Evolutionary conservation across 92 coral and sea anemone species (phyloP).

Genomic region (Zoanthus gigantus): DNA sequence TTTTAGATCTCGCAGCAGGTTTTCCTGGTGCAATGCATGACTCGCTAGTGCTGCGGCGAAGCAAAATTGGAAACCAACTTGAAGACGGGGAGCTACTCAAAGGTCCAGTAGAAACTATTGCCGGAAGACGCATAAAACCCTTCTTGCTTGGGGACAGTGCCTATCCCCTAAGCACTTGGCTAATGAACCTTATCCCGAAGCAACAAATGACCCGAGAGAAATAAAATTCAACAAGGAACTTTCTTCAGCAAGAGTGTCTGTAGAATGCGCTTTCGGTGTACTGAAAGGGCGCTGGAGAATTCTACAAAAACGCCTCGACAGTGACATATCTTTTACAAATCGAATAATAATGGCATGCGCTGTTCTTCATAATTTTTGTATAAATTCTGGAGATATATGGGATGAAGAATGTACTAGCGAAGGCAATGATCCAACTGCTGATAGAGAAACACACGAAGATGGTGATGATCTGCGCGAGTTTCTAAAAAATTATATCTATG

Average conservation of each 20-base stretch:
- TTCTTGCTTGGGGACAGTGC: slow-evolving; percentile 27
- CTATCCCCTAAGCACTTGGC: neutral
- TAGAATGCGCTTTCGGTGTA: slow-evolving; percentile 8
- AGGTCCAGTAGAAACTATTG: neutral
- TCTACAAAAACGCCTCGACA: slow-evolving; percentile 2
- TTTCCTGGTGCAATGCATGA: slow-evolving; percentile 71
- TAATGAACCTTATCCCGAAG: slow-evolving; percentile 12
- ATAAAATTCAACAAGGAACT: slow-evolving; percentile 3
- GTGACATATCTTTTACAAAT: slow-evolving; percentile 9
- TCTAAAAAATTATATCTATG: too few relatives aligned
- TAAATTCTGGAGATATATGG: neutral
- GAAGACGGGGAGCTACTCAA: slow-evolving; percentile 10
- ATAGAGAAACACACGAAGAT: too few relatives aligned
- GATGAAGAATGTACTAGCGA: neutral
- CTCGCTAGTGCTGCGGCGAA: slow-evolving; percentile 38
- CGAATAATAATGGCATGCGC: neutral
- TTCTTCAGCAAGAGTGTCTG: neutral
- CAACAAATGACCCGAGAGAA: neutral
- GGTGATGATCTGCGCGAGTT: too few relatives aligned
- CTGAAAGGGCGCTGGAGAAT: slow-evolving; percentile 11
- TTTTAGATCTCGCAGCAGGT: slow-evolving; percentile 61
- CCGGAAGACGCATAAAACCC: neutral
- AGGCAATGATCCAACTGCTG: too few relatives aligned
- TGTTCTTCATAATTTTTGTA: slow-evolving; percentile 4
- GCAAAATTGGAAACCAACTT: neutral